Percentiles rank a stretch among this genome's conserved stretches.
Evolutionary conservation across 2,888 invertebrate species (phyloP).

Genomic region (Orthosia cruda): DNA sequence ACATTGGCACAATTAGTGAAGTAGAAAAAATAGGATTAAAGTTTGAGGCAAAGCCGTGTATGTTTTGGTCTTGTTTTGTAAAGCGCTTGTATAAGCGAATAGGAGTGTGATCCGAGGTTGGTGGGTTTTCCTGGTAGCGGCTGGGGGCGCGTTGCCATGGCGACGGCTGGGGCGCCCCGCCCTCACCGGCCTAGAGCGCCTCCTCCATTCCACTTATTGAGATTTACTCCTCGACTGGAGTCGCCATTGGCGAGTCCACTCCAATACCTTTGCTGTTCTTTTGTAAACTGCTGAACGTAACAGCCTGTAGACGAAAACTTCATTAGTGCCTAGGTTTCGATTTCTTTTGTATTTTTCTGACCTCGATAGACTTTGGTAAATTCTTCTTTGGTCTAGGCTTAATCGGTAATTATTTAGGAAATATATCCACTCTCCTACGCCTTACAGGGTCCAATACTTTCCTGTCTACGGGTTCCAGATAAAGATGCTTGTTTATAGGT

Average conservation of each 20-base stretch:
- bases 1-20: constrained; percentile 43
- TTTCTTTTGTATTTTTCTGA: constrained; percentile 37
- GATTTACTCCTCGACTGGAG: constrained; percentile 80
- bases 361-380: constrained; percentile 12
- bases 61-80: constrained; percentile 58
- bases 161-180: constrained; percentile 87
- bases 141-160: constrained; percentile 85
- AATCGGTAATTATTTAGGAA: background rate
- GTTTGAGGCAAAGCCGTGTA: constrained; percentile 6
- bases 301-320: constrained; percentile 14
- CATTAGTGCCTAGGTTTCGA: constrained; percentile 2
- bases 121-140: constrained; percentile 74
- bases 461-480: background rate
- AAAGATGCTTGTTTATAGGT: constrained; percentile 11
- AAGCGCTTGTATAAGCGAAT: constrained; percentile 52
- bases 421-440: background rate
- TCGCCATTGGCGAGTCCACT: constrained; percentile 80
- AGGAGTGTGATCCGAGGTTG: constrained; percentile 63
- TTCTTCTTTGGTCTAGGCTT: constrained; percentile 29
- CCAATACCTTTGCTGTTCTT: constrained; percentile 45
- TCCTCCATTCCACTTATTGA: constrained; percentile 80
- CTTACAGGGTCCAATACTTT: background rate
- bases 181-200: constrained; percentile 78
- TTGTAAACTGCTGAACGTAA: constrained; percentile 35
- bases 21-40: constrained; percentile 9